phyloP scores from a whole-genome alignment of 2,888 invertebrate species.

The Latheticus oryzae region DNA sequence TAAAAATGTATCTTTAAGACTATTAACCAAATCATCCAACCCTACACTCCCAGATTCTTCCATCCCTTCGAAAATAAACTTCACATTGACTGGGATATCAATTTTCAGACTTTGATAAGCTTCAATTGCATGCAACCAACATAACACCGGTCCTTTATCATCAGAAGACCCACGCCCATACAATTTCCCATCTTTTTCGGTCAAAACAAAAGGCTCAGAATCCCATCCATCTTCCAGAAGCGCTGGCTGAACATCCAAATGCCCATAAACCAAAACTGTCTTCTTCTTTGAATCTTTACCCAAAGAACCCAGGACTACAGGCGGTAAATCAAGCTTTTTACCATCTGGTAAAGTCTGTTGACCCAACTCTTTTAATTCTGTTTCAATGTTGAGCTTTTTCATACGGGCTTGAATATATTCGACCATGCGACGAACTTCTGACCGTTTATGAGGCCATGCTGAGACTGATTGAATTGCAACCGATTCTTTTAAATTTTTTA shows the following conservation, averaged over 20 bases:
- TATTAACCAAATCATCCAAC: slow-evolving; percentile 84
- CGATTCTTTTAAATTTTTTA: slow-evolving; percentile 82
- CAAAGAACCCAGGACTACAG: slow-evolving; percentile 82
- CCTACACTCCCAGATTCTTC: slow-evolving; percentile 98
- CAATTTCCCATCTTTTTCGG: slow-evolving; percentile 88
- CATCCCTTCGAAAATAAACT: slow-evolving; percentile 98
- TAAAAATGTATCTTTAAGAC: slow-evolving; percentile 82
- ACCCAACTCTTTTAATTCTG: slow-evolving; percentile 71
- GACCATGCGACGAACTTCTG: slow-evolving; percentile 87
- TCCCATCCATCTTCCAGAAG: slow-evolving; percentile 94
- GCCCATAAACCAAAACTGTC: slow-evolving; percentile 95
- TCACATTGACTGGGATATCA: slow-evolving; percentile 78
- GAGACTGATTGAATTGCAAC: slow-evolving; percentile 97
- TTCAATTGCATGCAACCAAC: slow-evolving; percentile 95
- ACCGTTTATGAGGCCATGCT: slow-evolving; percentile 84
- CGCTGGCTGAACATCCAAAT: slow-evolving; percentile 98
- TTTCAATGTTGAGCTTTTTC: slow-evolving; percentile 59
- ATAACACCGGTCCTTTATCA: slow-evolving; percentile 93
- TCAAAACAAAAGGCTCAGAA: slow-evolving; percentile 92
- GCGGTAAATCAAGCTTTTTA: slow-evolving; percentile 81
- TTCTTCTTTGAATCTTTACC: slow-evolving; percentile 89
- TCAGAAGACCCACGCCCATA: slow-evolving; percentile 91
- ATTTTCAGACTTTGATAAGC: slow-evolving; percentile 78
- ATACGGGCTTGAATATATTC: slow-evolving; percentile 81
- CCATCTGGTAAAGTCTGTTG: slow-evolving; percentile 79